Evolutionary conservation across 2,888 invertebrate species (phyloP).

Genomic region (Allacma fusca): DNA sequence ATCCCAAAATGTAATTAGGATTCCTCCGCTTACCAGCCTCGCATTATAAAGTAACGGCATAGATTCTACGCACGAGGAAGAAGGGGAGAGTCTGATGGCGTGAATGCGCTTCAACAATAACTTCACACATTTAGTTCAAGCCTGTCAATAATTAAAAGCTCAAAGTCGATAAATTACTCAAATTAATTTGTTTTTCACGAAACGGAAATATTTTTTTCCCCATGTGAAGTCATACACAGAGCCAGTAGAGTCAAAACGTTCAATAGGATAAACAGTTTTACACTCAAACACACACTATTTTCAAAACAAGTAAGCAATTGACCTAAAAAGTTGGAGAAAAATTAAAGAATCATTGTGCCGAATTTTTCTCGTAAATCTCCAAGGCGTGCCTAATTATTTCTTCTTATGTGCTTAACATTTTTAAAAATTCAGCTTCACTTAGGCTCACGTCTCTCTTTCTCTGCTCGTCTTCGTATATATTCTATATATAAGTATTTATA

Average conservation of each 20-base stretch:
- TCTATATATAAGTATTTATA: no score
- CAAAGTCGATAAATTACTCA: conserved; percentile 17
- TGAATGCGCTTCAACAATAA: conserved; percentile 3
- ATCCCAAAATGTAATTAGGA: no score
- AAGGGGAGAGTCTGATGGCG: conserved; percentile 1
- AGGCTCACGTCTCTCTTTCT: no score
- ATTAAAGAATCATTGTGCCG: conserved; percentile 21
- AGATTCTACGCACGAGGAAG: neutral
- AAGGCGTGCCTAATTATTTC: conserved; percentile 29
- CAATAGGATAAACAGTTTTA: neutral
- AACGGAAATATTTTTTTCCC: conserved; percentile 14
- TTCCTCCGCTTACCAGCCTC: no score
- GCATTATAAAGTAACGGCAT: no score
- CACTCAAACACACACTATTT: neutral
- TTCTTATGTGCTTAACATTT: conserved; percentile 8
- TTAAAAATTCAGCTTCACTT: neutral
- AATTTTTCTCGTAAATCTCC: conserved; percentile 23
- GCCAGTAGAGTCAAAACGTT: no score
- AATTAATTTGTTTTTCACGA: conserved; percentile 36
- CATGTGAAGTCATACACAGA: no score
- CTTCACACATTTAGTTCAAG: neutral
- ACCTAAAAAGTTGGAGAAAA: neutral
- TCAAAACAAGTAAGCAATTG: conserved; percentile 4
- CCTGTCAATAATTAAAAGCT: conserved; percentile 16
- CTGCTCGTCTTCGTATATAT: no score